Conservation (phyloP, 1,140 invertebrate species). For the Drosophila kurseongensis region DNA sequence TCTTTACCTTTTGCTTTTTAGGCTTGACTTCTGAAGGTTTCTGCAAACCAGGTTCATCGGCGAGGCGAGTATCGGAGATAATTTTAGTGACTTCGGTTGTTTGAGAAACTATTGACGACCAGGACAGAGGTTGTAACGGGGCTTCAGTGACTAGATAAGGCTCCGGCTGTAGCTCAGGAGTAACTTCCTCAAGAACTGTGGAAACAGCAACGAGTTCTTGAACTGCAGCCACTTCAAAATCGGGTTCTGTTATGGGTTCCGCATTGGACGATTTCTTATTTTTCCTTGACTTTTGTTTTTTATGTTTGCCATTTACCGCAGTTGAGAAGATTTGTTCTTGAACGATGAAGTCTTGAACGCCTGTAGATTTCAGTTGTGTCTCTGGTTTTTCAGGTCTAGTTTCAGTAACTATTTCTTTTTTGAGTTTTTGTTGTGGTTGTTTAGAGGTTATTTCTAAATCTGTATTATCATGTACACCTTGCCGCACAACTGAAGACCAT, state of each 20-base stretch:
- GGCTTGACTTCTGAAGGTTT: background rate
- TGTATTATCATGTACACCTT: constrained; percentile 28
- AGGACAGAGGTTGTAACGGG: background rate
- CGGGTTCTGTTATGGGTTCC: background rate
- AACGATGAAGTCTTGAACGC: constrained; percentile 36
- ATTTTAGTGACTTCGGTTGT: background rate
- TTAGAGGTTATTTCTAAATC: background rate
- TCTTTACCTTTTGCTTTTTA: constrained; percentile 30
- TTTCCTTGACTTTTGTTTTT: constrained; percentile 41
- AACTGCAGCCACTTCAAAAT: background rate
- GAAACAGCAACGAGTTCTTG: background rate
- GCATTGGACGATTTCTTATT: constrained; percentile 16
- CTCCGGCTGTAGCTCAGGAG: background rate
- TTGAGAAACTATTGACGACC: constrained; percentile 11
- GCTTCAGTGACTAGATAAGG: background rate
- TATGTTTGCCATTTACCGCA: constrained; percentile 6
- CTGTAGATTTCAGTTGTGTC: background rate
- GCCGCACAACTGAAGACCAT: constrained; percentile 68
- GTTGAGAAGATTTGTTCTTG: constrained; percentile 39
- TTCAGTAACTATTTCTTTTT: background rate
- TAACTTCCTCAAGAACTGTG: background rate
- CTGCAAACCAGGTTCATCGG: background rate
- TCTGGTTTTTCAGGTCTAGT: background rate
- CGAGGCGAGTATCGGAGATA: background rate
- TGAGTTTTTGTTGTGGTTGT: background rate